Conservation (phyloP, 2,113 vertebrate genomes). For the Sturnira hondurensis region DNA sequence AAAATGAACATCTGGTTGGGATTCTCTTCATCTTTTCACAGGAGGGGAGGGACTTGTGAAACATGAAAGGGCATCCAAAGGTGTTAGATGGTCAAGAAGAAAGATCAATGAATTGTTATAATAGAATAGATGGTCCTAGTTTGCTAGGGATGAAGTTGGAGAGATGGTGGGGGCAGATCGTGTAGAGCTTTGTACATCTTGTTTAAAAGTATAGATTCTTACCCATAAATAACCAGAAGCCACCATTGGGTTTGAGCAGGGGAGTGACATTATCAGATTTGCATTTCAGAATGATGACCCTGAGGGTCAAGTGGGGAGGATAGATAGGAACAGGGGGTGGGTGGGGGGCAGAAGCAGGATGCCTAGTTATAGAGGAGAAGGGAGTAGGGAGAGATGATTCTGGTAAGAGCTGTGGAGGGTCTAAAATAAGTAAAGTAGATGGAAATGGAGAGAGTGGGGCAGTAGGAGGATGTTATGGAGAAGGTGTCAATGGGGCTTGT, state of each 20-base stretch:
- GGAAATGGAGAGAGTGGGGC: background rate
- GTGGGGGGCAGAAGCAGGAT: too few relatives aligned
- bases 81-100: background rate
- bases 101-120: background rate
- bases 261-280: background rate
- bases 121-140: background rate
- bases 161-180: too few relatives aligned
- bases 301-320: background rate
- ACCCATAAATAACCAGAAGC: background rate
- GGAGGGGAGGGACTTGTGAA: background rate
- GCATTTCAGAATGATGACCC: background rate
- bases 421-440: background rate
- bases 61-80: background rate
- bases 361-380: background rate
- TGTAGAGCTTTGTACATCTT: background rate
- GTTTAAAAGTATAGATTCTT: background rate
- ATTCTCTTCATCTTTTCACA: background rate
- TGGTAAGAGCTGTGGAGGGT: background rate
- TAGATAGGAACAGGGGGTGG: background rate
- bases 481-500: background rate
- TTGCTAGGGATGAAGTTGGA: background rate
- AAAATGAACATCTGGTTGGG: background rate
- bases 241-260: background rate
- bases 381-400: fast-evolving
- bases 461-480: too few relatives aligned